Percentiles rank a stretch among this genome's conserved stretches.
These are phyloP conservation scores for Chaenocephalus aceratus DNA, from an alignment of 2,113 vertebrate species.

Conservation along the genomic window DNA sequence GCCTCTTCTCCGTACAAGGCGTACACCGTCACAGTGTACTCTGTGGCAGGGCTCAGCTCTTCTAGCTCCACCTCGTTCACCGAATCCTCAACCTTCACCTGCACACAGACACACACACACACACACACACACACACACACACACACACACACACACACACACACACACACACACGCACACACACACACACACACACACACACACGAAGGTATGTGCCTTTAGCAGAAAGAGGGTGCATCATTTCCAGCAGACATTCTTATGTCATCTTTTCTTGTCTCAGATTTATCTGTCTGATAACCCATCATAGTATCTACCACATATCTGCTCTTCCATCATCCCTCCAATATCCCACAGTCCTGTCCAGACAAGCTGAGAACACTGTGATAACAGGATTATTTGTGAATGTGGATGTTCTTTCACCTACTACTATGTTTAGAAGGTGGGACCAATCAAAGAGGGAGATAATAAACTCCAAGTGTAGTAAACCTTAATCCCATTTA, in stretches of 20 bases:
- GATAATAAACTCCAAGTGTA: neutral
- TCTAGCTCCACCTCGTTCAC: slow-evolving; percentile 90
- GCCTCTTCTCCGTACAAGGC: slow-evolving; percentile 98
- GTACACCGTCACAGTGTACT: slow-evolving; percentile 97
- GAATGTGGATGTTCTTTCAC: neutral
- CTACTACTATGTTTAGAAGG: neutral
- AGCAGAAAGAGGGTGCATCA: neutral
- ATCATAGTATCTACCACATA: neutral
- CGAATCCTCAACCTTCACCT: slow-evolving; percentile 92
- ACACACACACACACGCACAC: too few species aligned
- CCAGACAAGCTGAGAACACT: slow-evolving; percentile 3
- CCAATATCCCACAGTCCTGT: neutral
- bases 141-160: too few species aligned
- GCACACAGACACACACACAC: slow-evolving; percentile 28
- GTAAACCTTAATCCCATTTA: neutral
- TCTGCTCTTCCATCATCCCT: neutral
- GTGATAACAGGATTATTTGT: neutral
- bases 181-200: too few species aligned
- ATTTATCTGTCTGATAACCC: neutral
- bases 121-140: neutral
- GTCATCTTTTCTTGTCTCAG: neutral
- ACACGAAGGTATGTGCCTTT: neutral
- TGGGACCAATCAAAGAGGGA: neutral
- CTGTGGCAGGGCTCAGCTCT: slow-evolving; percentile 89
- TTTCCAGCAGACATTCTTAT: neutral